Conservation (phyloP, 2,888 invertebrate species). For the Drosophila merina region DNA sequence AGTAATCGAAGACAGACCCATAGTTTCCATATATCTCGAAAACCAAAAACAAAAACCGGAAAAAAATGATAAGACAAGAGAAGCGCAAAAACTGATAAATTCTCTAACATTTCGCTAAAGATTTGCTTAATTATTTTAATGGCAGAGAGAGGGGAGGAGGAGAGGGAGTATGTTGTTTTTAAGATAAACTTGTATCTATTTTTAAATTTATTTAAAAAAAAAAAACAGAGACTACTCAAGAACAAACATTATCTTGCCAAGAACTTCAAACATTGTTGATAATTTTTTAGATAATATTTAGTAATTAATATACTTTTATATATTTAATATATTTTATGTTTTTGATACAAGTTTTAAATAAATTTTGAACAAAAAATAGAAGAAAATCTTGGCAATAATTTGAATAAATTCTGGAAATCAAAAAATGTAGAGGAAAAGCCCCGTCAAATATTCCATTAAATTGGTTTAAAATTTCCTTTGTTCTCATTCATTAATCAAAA, state of each 20-base stretch:
- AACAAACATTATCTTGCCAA: neutral
- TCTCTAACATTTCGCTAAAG: neutral
- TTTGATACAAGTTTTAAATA: no score
- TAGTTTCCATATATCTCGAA: slow-evolving; percentile 12
- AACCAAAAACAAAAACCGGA: neutral
- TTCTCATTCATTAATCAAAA: slow-evolving; percentile 68
- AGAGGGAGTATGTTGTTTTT: neutral
- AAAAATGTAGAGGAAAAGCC: neutral
- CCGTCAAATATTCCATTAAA: slow-evolving; percentile 26
- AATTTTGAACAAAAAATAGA: no score
- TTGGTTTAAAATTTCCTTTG: slow-evolving; percentile 57
- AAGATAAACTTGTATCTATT: no score
- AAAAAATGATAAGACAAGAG: neutral
- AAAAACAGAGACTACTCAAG: neutral
- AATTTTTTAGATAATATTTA: neutral
- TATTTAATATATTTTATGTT: no score
- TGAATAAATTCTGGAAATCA: no score
- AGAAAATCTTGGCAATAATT: no score
- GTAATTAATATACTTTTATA: neutral
- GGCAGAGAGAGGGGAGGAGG: neutral
- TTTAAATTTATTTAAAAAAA: no score
- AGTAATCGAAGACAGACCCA: neutral
- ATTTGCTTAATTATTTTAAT: neutral
- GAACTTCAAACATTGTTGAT: neutral
- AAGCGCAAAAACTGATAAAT: neutral